Base-by-base conservation (phyloP, 1,140 invertebrate genomes). In the Pomacea maculata region DNA sequence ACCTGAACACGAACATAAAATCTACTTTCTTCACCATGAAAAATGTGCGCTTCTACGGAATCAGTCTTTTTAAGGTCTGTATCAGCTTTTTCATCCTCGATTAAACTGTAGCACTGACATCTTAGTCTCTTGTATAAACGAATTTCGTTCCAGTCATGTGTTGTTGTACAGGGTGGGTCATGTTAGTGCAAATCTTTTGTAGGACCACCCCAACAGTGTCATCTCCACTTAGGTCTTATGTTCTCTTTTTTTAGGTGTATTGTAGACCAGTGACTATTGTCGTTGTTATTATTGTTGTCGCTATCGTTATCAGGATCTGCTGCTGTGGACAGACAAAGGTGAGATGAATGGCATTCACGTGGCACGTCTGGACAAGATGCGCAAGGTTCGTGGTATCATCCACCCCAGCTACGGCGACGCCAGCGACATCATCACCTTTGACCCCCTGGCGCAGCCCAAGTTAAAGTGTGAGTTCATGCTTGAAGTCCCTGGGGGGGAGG, bases 281-380 rank as follows among this genome's bases (percentile, higher is more conserved):
- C 34, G 3, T 45, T 45, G 6, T 4, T 45, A 45, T 45, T 45
- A 45, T 45, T 45, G 34, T 45, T 45, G 34, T 45, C 6, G 34
- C 70, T n/a, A 73, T 14, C 29, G 21, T 79, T 21, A 70, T 15
- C 70, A 88, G 87, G 86, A 87, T 76, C 86, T 81, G 78, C 54
- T 88, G 17, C 77, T 88, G 68, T 88, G 87, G 87, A 88, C 87
- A 15, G 87, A 88, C 79, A 82, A 73, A 1, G 80, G 83, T 21
- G 76, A 85, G 6, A 84, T 85, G 81, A 88, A 88, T 78, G 87
- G 87, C 12, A 84, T 88, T 54, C 87, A 88, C 79, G 82, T 87
- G 4, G 87, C 87, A 19, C 79, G 85, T 15, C 19, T 86, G 19
- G 83, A 84, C 64, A 83, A 80, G 12, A 67, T 78, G 72, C 81